phyloP scores from a whole-genome alignment of 2,797 vertebrate genomes.

The Galaxias olidus region DNA sequence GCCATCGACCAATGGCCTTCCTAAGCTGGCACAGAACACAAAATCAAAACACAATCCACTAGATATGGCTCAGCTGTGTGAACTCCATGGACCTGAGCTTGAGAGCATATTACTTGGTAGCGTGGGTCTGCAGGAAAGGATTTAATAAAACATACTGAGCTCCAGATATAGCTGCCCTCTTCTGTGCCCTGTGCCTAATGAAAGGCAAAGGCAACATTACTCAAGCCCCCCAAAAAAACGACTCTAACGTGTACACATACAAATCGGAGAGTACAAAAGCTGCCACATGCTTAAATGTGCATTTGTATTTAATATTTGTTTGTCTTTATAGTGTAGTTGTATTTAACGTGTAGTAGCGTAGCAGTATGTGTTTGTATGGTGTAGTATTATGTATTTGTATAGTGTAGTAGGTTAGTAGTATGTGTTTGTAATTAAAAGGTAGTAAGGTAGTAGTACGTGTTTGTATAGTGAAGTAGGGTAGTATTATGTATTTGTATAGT shows the following conservation, averaged over 20 bases:
- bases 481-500: not conserved
- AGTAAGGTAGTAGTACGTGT: no score
- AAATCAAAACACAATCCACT: conserved; percentile 28
- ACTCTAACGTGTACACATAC: not conserved
- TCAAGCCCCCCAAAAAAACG: not conserved
- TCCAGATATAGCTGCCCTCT: conserved; percentile 41
- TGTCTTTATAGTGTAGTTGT: no score
- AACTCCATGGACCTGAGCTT: conserved; percentile 34
- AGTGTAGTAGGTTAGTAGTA: no score
- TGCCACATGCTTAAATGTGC: no score
- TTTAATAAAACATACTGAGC: conserved; percentile 50
- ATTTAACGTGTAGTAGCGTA: no score
- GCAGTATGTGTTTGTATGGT: no score
- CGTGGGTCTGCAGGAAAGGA: conserved; percentile 25
- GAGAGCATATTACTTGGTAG: conserved; percentile 37
- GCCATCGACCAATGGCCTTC: no score
- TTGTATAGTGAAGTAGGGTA: not conserved
- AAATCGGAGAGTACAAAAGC: not conserved
- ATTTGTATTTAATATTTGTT: no score
- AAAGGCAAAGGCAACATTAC: conserved; percentile 21
- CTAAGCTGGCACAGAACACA: no score
- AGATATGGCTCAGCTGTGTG: conserved; percentile 2
- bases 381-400: no score
- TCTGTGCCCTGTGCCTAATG: conserved; percentile 15
- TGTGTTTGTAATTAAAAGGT: no score